Evolutionary conservation across 2,797 vertebrate genomes (phyloP), one percentile per base, ranked within the genome.

Genomic region (Clarias fuscus): DNA sequence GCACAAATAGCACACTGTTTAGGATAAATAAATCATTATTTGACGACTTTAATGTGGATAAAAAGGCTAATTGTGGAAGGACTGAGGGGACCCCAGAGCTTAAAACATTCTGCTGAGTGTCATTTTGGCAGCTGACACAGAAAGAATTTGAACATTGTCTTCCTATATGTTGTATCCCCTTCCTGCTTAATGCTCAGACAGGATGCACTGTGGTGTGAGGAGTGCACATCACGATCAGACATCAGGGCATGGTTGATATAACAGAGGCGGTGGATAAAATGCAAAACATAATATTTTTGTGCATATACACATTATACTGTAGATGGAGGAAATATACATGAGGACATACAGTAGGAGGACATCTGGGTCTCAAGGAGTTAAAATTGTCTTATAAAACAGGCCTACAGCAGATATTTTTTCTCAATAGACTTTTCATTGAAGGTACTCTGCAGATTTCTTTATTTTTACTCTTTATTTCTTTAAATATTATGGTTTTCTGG

Each of bases 1-100:
- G 73, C 22, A 59, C 30, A 83, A 81, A 84, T 43, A 72, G 59
- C 48, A 48, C 48, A 48, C 48, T 48, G 48, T 48, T 48, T 48
- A 10, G 48, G 48, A 11, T 11, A 48, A 48, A 11, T 48, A 48
- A 48, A 82, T 84, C 87, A 90, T 73, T 77, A 87, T 87, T 86
- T 84, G 82, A 90, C 71, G 82, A 82, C 70, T 61, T 83, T 20
- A 43, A n/a, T 58, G 64, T 82, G 22, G 37, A 4, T 78, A 7
- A 61, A 80, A 58, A 13, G 13, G 17, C 30, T 30, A 17, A 14
- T 27, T 78, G 43, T 59, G 73, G 24, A 64, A 68, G 83, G 77
- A 22, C 56, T 53, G n/a, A 5, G 10, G 8, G 80, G 65, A 82
- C 56, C n/a, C 2, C 68, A 33, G 65, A 80, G 53, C 53, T 64